phyloP scores from a whole-genome alignment of 2,113 vertebrate species.

The Menura novaehollandiae region DNA sequence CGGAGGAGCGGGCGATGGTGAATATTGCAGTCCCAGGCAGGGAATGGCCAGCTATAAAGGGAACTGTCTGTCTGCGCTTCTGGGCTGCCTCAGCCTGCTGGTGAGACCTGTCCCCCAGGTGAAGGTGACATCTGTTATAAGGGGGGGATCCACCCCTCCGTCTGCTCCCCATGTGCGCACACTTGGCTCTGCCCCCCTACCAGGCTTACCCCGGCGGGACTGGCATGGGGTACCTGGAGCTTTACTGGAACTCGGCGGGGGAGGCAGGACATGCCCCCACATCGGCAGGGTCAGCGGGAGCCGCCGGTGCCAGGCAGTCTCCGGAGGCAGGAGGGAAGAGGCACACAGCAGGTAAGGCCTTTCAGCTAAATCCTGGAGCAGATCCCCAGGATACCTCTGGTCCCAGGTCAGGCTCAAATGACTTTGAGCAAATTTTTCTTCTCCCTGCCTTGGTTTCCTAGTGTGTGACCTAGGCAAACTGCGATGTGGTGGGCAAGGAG shows the following conservation, averaged over 20 bases:
- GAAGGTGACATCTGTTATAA: neutral
- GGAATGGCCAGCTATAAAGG: slow-evolving; percentile 33
- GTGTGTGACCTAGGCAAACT: neutral
- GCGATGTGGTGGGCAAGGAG: neutral
- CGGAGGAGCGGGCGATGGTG: neutral
- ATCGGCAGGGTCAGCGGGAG: neutral
- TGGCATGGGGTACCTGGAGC: neutral
- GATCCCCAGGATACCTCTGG: neutral
- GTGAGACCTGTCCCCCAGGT: rapidly evolving
- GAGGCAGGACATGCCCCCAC: neutral
- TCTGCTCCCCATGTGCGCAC: slow-evolving; percentile 1
- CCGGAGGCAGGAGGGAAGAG: neutral
- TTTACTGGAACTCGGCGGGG: neutral
- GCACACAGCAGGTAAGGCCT: neutral
- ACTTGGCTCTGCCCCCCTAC: slow-evolving; percentile 12
- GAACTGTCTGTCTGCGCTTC: neutral
- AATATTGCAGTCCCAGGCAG: neutral
- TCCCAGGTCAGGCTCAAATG: neutral
- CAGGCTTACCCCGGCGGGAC: neutral
- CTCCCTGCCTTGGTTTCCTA: neutral
- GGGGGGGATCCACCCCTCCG: neutral
- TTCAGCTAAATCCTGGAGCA: neutral
- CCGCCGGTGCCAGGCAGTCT: neutral
- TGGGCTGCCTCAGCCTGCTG: neutral
- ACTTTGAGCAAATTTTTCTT: neutral